Evolutionary conservation across 2,113 vertebrate genomes (phyloP), one percentile per base, ranked within the genome.

Genomic region (Ictalurus punctatus): DNA sequence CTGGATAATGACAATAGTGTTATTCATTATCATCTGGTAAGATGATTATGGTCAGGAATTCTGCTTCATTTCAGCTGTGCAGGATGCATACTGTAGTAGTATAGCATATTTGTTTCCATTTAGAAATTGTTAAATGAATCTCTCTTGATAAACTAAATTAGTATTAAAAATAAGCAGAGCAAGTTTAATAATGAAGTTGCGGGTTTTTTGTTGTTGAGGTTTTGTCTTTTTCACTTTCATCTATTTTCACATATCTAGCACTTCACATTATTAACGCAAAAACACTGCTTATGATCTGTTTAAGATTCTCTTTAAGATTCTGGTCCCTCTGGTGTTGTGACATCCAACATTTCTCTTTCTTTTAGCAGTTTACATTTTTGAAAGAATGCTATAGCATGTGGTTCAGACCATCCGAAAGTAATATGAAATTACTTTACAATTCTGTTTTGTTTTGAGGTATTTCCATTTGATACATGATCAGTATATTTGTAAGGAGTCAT

Each of bases 271-370:
- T 80, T 85, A 58, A 81, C 81, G 74, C 76, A 44, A 48, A 48
- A 85, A 67, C 48, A 3, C 61, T 56, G 48, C 30, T 40, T 89
- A 54, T 16, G 14, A 52, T 65, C 58, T 56, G n/a, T 67, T 79
- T 59, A 34, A 87, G 81, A 88, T 52, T 44, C 65, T 73, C 25
- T 83, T 87, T 83, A 88, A 71, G 23, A 84, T 74, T 83, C 82
- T 78, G 40, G 17, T 54, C 21, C 21, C 58, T 65, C 10, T 84
- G 44, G 59, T 78, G 40, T 78, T 78, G n/a, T 37, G 44, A 69
- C 17, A 17, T 30, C 61, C 65, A 81, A 56, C 69, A 87, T 48
- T 67, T 23, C 40, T 86, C 17, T 48, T 80, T 30, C 78, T 56
- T 37, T 82, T 16, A 59, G n/a, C 37, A 63, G 48, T 27, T 17